Evolutionary conservation across 2,797 vertebrate genomes (phyloP), one percentile per base, ranked within the genome.

Genomic region (Alauda arvensis): DNA sequence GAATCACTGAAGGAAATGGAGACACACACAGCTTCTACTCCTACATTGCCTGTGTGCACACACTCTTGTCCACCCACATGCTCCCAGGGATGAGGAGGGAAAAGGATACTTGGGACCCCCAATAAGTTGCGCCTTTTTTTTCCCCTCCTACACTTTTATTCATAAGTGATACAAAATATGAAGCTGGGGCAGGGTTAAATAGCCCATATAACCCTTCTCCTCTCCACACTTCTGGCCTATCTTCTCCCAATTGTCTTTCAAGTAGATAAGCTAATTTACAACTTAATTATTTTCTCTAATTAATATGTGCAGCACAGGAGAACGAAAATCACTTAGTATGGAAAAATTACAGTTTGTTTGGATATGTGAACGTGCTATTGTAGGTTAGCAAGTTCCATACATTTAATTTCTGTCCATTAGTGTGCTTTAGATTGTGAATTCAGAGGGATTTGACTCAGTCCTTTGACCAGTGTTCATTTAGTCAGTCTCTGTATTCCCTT

Each of bases 241-340:
- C 43, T 76, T 88, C 48, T 81, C 78, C 45, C 29, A 66, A 2
- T 40, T 89, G 51, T 83, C 88, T 83, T 81, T 80, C 63, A 83
- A 85, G 39, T 61, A 78, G 77, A 60, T 91, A 43, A 90, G 70
- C 71, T 88, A 65, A 83, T 90, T 90, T 87, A 66, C 48, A 88
- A 45, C 9, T 9, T 68, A 82, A 83, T 82, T 84, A 61, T 79
- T 62, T 90, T 91, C 37, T 69, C 46, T 88, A 75, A 87, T 79
- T 88, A 88, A 57, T 77, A 63, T 21, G 59, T 56, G 21, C 60
- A 68, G 18, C 51, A 42, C 40, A 75, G 52, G 49, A 93, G 33
- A 75, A 83, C 6, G 6, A 77, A 83, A 75, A 72, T 83, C 45
- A 52, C 48, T 82, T 71, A 37, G 6, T 76, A 39, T 66, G 29